Base-by-base conservation (phyloP, 1,140 invertebrate genomes). In the Solenopsis invicta region DNA sequence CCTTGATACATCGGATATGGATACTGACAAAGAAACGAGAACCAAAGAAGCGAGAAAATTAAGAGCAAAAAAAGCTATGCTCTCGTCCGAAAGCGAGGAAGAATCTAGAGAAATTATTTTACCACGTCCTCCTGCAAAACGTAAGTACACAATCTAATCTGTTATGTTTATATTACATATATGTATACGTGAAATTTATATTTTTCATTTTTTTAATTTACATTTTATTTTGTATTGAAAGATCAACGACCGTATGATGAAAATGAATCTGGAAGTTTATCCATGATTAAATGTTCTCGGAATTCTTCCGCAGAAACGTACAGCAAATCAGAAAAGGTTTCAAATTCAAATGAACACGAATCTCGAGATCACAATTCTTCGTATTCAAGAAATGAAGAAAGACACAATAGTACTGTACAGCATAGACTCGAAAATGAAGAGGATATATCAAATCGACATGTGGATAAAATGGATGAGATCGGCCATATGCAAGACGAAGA, bases 31-130 rank as follows among this genome's bases (percentile, higher is more conserved):
- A 2, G 34, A 75, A 21, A 4, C n/a, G 0, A 75, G 12, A 24
- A 5, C 1, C 29, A 8, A 2, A 21, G 21, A 12, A 54, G 29
- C 29, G 29, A 29, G n/a, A 4, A 75, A 75, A 75, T 8, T 41
- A 41, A 75, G 12, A 21, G 34, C 72, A 2, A 37, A 0, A 21
- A 75, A 41, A 56, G 1, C 3, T 48, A 1, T 21, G 12, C 41
- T 12, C 34, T 75, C 72, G 6, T 75, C 72, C 0, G 72, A 41
- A 16, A 41, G 72, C 52, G 34, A 75, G 21, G 52, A 74, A 56
- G 29, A 54, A 5, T 8, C 34, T 1, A 41, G 13, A 4, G 6
- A 29, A 29, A 29, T n/a, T 41, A 41, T 3, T 66, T 66, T 66
- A 21, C 18, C 64, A 21, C 0, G 18, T 18, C 3, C 16, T 41